These are phyloP conservation scores for Caenorhabditis latens DNA, from an alignment of 1,140 invertebrate genomes.

Conservation along the genomic window DNA sequence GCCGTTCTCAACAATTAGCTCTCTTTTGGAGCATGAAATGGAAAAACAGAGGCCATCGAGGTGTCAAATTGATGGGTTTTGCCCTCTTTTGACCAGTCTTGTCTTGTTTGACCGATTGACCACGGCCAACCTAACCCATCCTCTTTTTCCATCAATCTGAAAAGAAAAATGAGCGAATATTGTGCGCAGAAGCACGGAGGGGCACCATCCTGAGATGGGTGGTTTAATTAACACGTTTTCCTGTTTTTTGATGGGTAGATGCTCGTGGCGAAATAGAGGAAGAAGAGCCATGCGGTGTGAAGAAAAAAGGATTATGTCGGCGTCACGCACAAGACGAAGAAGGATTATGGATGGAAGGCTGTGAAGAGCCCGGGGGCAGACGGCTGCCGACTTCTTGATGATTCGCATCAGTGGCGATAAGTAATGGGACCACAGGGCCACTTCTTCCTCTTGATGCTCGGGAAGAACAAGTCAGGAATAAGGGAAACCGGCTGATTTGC, in stretches of 20 bases:
- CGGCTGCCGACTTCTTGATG: slow-evolving; percentile 51
- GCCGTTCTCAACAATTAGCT: slow-evolving; percentile 28
- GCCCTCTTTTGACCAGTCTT: slow-evolving; percentile 15
- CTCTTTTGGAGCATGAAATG: slow-evolving; percentile 41
- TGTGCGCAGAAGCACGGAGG: neutral
- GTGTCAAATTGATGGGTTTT: slow-evolving; percentile 51
- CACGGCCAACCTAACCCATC: neutral
- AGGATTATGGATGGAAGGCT: slow-evolving; percentile 43
- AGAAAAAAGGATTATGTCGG: slow-evolving; percentile 56
- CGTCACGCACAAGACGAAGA: slow-evolving; percentile 49
- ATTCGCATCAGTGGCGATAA: slow-evolving; percentile 56
- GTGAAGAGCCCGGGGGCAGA: slow-evolving; percentile 50
- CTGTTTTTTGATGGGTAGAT: slow-evolving; percentile 51
- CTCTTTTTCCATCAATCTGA: slow-evolving; percentile 38
- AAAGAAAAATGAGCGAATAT: slow-evolving; percentile 42
- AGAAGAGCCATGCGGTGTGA: slow-evolving; percentile 51
- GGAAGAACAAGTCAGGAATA: slow-evolving; percentile 37
- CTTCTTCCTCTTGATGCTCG: slow-evolving; percentile 46
- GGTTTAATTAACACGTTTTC: slow-evolving; percentile 53
- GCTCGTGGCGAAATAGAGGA: neutral
- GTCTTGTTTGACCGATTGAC: neutral
- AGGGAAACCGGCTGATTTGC: slow-evolving; percentile 51
- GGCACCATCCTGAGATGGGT: slow-evolving; percentile 44
- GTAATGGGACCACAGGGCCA: slow-evolving; percentile 42
- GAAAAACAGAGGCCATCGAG: slow-evolving; percentile 28